phyloP scores from a whole-genome alignment of 2,113 vertebrate species.

The Cnemophilus loriae region DNA sequence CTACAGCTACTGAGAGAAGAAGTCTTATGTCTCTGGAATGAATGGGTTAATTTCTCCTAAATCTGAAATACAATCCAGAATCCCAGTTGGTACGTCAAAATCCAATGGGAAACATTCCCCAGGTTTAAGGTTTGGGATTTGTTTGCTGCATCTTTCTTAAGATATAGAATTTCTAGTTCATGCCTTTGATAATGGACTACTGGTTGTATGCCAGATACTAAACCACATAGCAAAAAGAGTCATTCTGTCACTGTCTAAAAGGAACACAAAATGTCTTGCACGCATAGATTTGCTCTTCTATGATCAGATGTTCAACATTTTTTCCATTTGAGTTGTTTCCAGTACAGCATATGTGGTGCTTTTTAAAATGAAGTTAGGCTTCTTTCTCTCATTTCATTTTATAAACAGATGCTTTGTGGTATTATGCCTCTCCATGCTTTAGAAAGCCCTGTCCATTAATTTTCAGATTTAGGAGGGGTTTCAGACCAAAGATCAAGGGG shows the following conservation, averaged over 20 bases:
- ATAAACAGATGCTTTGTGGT: not conserved
- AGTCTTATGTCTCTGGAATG: not conserved
- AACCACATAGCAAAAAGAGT: not conserved
- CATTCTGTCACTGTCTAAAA: not conserved
- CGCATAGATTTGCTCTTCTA: not conserved
- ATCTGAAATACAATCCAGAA: not conserved
- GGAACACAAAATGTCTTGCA: not conserved
- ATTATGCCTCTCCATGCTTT: not conserved
- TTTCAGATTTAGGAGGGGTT: not conserved
- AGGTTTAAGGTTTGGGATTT: not conserved
- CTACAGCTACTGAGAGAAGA: not conserved
- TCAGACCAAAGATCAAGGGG: not conserved
- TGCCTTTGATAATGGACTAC: not conserved
- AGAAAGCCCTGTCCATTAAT: not conserved
- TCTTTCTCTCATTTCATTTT: not conserved
- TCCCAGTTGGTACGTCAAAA: not conserved
- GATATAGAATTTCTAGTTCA: not conserved
- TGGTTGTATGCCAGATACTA: not conserved
- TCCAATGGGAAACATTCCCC: not conserved
- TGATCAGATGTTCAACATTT: not conserved
- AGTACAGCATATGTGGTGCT: not conserved
- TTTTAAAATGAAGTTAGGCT: not conserved
- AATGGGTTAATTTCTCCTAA: not conserved
- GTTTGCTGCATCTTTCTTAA: not conserved
- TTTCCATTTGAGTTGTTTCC: not conserved